Evolutionary conservation across 2,113 vertebrate species (phyloP).

Genomic region (Corythoichthys intestinalis): DNA sequence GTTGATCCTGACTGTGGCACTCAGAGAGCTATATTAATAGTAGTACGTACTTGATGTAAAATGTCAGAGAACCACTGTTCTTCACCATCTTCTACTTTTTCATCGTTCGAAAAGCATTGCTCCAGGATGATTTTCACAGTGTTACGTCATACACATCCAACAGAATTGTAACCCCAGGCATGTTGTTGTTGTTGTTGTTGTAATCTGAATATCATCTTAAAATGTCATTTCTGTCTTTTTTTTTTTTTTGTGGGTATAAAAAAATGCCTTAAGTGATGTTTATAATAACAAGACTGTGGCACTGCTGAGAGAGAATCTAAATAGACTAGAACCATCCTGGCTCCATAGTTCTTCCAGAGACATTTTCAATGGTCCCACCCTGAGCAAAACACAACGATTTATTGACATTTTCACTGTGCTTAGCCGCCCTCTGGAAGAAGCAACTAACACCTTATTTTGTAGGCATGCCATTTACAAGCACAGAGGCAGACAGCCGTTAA

Average conservation of each 20-base stretch:
- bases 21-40: too few relatives aligned
- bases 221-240: conserved; percentile 51
- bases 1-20: too few relatives aligned
- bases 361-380: conserved; percentile 43
- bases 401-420: conserved; percentile 65
- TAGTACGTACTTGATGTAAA: too few relatives aligned
- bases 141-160: conserved; percentile 39
- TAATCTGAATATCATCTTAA: conserved; percentile 62
- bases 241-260: conserved; percentile 28
- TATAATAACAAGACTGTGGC: conserved; percentile 41
- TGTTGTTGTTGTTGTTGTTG: conserved; percentile 45
- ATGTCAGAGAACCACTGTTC: not conserved
- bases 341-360: conserved; percentile 43
- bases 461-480: conserved; percentile 41
- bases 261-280: conserved; percentile 43
- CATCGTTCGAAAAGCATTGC: conserved; percentile 35
- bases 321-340: conserved; percentile 32
- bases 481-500: conserved; percentile 52
- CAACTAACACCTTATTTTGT: conserved; percentile 52
- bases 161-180: conserved; percentile 45
- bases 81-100: conserved; percentile 2
- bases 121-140: conserved; percentile 41
- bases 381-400: conserved; percentile 62
- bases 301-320: conserved; percentile 51
- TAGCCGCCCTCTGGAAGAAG: conserved; percentile 46